Base-by-base conservation (phyloP, 2,113 vertebrate genomes). In the Rhinoptilus africanus region DNA sequence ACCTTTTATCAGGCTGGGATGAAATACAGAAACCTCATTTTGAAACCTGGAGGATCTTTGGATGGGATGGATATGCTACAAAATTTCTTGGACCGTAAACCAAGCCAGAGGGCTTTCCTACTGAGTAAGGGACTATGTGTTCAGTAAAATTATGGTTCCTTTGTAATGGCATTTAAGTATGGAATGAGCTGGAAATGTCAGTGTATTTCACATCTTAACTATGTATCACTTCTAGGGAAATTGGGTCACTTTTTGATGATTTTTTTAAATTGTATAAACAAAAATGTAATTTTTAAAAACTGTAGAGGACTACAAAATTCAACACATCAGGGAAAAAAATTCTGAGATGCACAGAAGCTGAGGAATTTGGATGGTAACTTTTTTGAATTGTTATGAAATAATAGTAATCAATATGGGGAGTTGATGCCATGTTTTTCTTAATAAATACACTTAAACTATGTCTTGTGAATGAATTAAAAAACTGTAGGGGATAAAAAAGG, bases 1-100 rank as follows among this genome's bases (percentile, higher is more conserved):
- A 94, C 85, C 94, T 91, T 98, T 92, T 92, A 43, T 64, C 97
- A 99, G 99, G 98, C 99, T 91, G 99, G 99, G 75, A 98, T 97
- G 97, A 99, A 99, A 96, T 99, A 99, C 98, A 98, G 99, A 96
- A 98, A 97, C 73, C 98, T 98, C 91, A 99, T 99, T 88, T 98
- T 99, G 97, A 99, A 99, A 96, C 97, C 99, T 23, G 99, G 99
- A 30, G 99, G 99, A 87, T 99, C 99, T 68, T 96, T 98, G 96
- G 99, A 99, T 88, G 99, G 99, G 60, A 98, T 98, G 98, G 99
- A 99, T 92, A 99, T 99, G 98, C 98, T 99, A 85, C 98, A 98
- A 88, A 98, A 89, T 93, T 99, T 99, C 93, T 98, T 99, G 34
- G 98, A 98, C 47, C 99, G 99, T 89, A 98, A 98, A 90, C 99